Base-by-base conservation (phyloP, 92 coral and sea anemone species). In the Siderastrea radians region DNA sequence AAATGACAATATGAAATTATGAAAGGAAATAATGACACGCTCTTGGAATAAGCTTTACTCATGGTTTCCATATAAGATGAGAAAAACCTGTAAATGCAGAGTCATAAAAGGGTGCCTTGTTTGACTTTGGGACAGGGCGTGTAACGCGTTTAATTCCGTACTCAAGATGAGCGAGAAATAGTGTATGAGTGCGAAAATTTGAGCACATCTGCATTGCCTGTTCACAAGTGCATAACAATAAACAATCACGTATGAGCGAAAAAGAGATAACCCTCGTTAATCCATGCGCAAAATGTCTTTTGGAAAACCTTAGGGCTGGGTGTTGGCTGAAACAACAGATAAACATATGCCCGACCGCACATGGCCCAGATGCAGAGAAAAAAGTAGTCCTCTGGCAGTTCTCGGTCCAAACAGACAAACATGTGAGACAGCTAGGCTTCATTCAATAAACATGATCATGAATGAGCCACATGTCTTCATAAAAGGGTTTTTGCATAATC, bases 401-500 rank as follows among this genome's bases (percentile, higher is more conserved):
- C 38, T 57, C 10, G 58, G 55, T 69, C 2, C 64, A 45, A 69
- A 19, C 55, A 81, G 86, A 70, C 86, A 60, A 54, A n/a, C 86
- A 70, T 54, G 43, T 61, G 87, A 73, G 87, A 72, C 80, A 74
- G 7, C 48, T 10, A 15, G 87, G 8, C 49, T 72, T 72, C 71
- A 84, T 84, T 82, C 90, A 91, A 83, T 93, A 93, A 92, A 90
- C 98, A 90, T 74, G 80, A 74, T 71, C 82, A 26, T 80, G 91
- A 90, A 90, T 87, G 71, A 90, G 89, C 89, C 98, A 95, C 98
- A 95, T 95, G 98, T 95, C 91, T 53, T 70, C 71, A 90, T 74
- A 87, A 95, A 89, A 95, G 87, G 93, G 59, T 66, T 91, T 95
- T 95, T 95, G 98, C 98, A 95, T 95, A 95, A 93, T 93, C 92